Conservation (phyloP, 1,140 invertebrate species). For the Calosoma granatense region DNA sequence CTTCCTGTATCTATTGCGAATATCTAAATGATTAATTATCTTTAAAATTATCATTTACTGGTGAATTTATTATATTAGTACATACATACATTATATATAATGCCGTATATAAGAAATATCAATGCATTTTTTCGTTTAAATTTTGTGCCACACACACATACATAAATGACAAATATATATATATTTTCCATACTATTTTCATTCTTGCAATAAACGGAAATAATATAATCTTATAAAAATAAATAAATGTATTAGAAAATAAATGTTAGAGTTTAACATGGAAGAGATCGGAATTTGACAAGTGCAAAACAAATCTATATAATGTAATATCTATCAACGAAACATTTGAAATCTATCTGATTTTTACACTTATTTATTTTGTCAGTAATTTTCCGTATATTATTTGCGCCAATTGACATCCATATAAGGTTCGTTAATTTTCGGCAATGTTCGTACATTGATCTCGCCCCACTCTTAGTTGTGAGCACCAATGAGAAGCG, state of each 20-base stretch:
- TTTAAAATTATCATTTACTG: slow-evolving; percentile 5
- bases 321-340: too few relatives aligned
- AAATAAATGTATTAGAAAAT: slow-evolving; percentile 8
- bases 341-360: too few relatives aligned
- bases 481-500: too few relatives aligned
- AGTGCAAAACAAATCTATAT: too few relatives aligned
- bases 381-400: too few relatives aligned
- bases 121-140: slow-evolving; percentile 3
- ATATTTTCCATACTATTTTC: slow-evolving; percentile 6
- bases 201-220: slow-evolving; percentile 5
- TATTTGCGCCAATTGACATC: too few relatives aligned
- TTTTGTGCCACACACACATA: slow-evolving; percentile 3
- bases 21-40: too few relatives aligned
- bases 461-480: too few relatives aligned
- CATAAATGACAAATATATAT: slow-evolving; percentile 6
- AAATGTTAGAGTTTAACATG: not conserved
- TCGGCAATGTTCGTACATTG: too few relatives aligned
- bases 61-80: not conserved
- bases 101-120: not conserved
- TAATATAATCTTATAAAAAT: slow-evolving; percentile 2
- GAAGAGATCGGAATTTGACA: not conserved
- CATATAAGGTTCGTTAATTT: too few relatives aligned
- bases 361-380: too few relatives aligned
- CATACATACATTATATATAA: not conserved
- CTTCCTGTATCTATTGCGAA: not conserved